phyloP scores from a whole-genome alignment of 2,797 vertebrate genomes.

The Euphonia xanthogaster region DNA sequence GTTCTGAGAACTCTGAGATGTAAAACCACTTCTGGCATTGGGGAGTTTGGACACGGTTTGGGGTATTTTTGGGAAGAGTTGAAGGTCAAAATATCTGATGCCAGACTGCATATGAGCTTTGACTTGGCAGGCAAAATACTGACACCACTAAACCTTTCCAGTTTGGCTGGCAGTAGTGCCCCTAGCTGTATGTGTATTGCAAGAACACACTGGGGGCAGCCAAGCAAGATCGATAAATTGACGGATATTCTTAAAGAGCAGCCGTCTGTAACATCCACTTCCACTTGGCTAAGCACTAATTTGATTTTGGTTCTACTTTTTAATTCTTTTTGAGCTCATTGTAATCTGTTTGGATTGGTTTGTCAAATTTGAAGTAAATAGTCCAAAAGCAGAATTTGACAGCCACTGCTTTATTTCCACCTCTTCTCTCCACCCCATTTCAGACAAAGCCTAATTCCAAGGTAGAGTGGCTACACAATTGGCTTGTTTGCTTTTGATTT shows the following conservation, averaged over 20 bases:
- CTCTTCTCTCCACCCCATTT: neutral
- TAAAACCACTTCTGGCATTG: neutral
- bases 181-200: neutral
- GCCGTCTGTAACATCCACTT: neutral
- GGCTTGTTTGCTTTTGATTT: neutral
- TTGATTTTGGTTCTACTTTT: neutral
- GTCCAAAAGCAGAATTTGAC: neutral
- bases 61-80: neutral
- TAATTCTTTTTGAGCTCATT: neutral
- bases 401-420: neutral
- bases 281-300: neutral
- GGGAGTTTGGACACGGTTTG: neutral
- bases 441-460: neutral
- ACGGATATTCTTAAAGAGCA: neutral
- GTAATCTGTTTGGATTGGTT: neutral
- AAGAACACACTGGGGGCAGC: neutral
- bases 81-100: neutral
- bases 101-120: neutral
- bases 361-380: neutral
- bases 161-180: neutral
- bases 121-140: neutral
- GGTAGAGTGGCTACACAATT: neutral
- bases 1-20: neutral
- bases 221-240: neutral
- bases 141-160: neutral